These are phyloP conservation scores for Acanthococcus lagerstroemiae DNA, from an alignment of 2,888 invertebrate species.

Conservation along the genomic window DNA sequence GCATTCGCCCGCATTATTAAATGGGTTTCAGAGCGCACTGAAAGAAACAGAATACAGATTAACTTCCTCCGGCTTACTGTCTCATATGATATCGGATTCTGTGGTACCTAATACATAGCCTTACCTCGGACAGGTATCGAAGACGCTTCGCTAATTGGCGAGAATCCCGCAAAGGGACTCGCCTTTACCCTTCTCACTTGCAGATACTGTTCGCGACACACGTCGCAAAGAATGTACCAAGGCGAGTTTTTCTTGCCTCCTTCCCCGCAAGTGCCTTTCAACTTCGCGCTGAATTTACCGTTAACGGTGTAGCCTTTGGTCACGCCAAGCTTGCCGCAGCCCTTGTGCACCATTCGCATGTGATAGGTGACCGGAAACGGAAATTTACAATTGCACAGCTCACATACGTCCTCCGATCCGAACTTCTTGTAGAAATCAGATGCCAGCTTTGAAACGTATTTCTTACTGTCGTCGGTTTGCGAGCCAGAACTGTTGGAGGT, in stretches of 20 bases:
- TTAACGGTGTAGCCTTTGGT: constrained; percentile 87
- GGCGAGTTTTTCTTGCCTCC: constrained; percentile 68
- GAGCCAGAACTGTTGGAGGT: neutral
- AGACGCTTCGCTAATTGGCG: neutral
- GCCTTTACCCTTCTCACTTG: constrained; percentile 8
- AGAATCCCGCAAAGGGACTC: neutral
- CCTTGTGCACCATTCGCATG: constrained; percentile 81
- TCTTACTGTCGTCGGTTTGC: constrained; percentile 14
- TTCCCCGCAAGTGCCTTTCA: constrained; percentile 82
- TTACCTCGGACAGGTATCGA: neutral
- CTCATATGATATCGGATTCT: too few species aligned
- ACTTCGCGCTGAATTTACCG: constrained; percentile 76
- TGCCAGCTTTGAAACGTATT: constrained; percentile 30
- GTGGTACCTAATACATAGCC: too few species aligned
- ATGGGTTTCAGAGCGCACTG: constrained; percentile 41
- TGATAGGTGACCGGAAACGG: constrained; percentile 79
- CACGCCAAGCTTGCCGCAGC: constrained; percentile 75
- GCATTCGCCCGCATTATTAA: constrained; percentile 86
- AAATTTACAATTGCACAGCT: constrained; percentile 71
- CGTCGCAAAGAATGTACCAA: constrained; percentile 88
- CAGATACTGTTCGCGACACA: constrained; percentile 49
- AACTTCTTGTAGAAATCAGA: constrained; percentile 30
- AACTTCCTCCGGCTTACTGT: neutral
- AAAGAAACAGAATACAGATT: neutral
- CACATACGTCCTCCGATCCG: constrained; percentile 54